Conservation (phyloP, 2,113 vertebrate genomes). For the Rhodinocichla rosea region DNA sequence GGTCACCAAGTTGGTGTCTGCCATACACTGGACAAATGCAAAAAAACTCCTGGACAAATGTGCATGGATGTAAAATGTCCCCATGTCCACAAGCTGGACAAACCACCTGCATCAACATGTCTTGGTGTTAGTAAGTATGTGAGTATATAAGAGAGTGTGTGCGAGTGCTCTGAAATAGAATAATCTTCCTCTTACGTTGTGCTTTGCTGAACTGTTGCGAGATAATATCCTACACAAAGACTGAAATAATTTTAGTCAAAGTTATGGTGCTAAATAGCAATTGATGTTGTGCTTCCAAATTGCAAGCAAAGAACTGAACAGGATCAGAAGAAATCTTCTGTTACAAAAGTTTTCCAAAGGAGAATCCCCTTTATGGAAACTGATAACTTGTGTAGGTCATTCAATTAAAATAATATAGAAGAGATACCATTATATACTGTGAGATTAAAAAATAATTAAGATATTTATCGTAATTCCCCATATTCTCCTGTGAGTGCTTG, state of each 20-base stretch:
- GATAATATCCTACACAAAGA: background rate
- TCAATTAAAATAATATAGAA: background rate
- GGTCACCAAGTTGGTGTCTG: background rate
- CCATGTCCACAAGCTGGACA: background rate
- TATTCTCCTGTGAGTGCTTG: background rate
- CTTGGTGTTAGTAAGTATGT: background rate
- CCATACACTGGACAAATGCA: background rate
- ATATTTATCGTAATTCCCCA: background rate
- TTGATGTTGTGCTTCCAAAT: fast-evolving
- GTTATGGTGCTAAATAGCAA: background rate
- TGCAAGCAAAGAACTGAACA: background rate
- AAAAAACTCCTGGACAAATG: background rate
- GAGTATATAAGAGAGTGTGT: background rate
- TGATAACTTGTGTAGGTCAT: background rate
- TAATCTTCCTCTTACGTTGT: fast-evolving
- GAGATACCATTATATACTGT: background rate
- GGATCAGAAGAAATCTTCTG: background rate
- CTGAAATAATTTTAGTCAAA: background rate
- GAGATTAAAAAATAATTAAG: background rate
- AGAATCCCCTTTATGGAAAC: background rate
- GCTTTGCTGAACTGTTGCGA: background rate
- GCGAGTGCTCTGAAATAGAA: background rate
- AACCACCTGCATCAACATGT: background rate
- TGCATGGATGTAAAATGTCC: background rate
- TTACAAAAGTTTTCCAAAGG: background rate